A percentile compares a stretch with the other conserved stretches of the same genome.
These are phyloP conservation scores for Hypolimnas misippus DNA, from an alignment of 2,888 invertebrate genomes.

Conservation along the genomic window DNA sequence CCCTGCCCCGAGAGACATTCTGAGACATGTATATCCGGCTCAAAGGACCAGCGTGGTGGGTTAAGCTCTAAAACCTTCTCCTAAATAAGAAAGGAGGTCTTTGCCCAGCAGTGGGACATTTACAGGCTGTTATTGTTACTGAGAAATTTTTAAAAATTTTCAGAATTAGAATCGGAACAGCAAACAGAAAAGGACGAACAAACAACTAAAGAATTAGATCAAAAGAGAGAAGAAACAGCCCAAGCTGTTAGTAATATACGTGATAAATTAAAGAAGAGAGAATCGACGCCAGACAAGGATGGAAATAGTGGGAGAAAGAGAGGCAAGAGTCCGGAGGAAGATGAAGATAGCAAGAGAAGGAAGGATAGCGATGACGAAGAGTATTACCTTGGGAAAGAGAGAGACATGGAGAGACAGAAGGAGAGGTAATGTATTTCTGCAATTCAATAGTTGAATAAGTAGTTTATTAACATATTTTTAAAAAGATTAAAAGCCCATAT, in stretches of 20 bases:
- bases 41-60: too few relatives aligned
- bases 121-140: too few relatives aligned
- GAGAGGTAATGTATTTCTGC: constrained; percentile 76
- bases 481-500: too few relatives aligned
- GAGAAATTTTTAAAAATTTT: too few relatives aligned
- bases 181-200: constrained; percentile 53
- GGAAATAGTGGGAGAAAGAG: constrained; percentile 17
- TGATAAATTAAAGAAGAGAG: constrained; percentile 59
- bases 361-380: constrained; percentile 76
- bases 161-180: constrained; percentile 74
- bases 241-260: constrained; percentile 68
- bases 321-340: constrained; percentile 70
- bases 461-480: too few relatives aligned
- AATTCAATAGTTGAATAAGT: not conserved
- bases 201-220: constrained; percentile 52
- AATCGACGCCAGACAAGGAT: not conserved
- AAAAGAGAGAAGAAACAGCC: constrained; percentile 60
- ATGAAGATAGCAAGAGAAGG: too few relatives aligned
- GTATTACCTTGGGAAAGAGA: constrained; percentile 87
- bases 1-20: too few relatives aligned
- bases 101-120: too few relatives aligned
- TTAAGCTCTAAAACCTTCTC: too few relatives aligned
- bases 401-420: constrained; percentile 82
- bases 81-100: too few relatives aligned
- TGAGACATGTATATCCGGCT: too few relatives aligned